phyloP scores from a whole-genome alignment of 2,797 vertebrate species.

The Petrocephalus sullivani region DNA sequence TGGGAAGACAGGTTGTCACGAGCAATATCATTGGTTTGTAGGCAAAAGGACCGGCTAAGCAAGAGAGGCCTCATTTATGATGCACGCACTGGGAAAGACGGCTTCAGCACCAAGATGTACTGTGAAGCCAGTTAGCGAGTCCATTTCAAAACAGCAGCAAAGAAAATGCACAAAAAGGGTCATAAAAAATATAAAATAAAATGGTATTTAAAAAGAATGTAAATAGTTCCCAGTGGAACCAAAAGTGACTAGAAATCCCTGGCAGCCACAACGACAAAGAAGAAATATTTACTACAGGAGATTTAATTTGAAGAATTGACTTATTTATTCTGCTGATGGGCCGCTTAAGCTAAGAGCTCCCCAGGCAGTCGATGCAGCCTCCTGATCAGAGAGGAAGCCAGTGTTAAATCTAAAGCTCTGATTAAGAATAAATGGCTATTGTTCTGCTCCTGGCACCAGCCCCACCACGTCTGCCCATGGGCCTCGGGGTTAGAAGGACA shows the following conservation, averaged over 20 bases:
- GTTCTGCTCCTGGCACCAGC: constrained; percentile 40
- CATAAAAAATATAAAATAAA: neutral
- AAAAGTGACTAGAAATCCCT: neutral
- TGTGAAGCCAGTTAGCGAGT: neutral
- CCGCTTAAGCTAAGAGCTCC: constrained; percentile 70
- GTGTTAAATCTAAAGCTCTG: constrained; percentile 63
- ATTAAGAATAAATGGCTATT: constrained; percentile 73
- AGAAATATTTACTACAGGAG: neutral
- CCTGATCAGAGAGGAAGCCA: constrained; percentile 58
- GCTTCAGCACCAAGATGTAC: neutral
- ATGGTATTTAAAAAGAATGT: neutral
- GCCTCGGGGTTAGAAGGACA: neutral
- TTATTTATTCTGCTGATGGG: constrained; percentile 75
- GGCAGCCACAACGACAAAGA: neutral
- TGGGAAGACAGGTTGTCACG: neutral
- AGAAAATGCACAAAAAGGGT: no score
- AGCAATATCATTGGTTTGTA: neutral
- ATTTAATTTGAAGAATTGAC: constrained; percentile 55
- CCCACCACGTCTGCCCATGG: neutral
- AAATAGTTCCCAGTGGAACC: neutral
- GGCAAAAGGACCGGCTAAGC: neutral
- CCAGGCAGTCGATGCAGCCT: constrained; percentile 67
- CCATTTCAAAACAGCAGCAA: neutral
- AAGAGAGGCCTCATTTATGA: neutral
- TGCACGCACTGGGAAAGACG: neutral